phyloP scores from a whole-genome alignment of 2,888 invertebrate species.

The Mylabris sibirica region DNA sequence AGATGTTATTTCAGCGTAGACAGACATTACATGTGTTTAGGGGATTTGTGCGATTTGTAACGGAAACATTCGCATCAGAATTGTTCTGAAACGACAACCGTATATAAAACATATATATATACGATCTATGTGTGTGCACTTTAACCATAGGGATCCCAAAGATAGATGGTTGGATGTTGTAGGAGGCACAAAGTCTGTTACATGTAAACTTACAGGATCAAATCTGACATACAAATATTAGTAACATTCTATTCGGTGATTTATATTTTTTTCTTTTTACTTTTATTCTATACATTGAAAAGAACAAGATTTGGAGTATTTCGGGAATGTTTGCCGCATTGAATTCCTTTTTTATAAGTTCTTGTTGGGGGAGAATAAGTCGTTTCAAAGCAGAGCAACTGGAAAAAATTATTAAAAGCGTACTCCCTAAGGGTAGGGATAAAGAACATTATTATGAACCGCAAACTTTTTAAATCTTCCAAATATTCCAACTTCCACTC shows the following conservation, averaged over 20 bases:
- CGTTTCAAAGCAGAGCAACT: too few species aligned
- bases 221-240: too few species aligned
- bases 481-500: not conserved
- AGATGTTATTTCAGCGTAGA: constrained; percentile 39
- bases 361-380: too few species aligned
- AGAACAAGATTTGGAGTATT: too few species aligned
- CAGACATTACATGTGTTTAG: constrained; percentile 46
- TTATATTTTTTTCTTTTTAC: too few species aligned
- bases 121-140: constrained; percentile 9
- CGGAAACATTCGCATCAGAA: constrained; percentile 37
- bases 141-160: constrained; percentile 5
- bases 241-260: too few species aligned
- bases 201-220: not conserved
- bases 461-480: not conserved
- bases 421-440: not conserved
- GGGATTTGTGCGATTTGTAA: constrained; percentile 47
- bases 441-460: not conserved
- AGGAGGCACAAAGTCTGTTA: not conserved
- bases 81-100: constrained; percentile 31
- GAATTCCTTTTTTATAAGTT: too few species aligned
- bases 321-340: too few species aligned
- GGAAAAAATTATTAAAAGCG: not conserved
- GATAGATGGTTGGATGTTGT: not conserved
- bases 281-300: too few species aligned
- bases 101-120: not conserved